Evolutionary conservation across 2,797 vertebrate species (phyloP).

Genomic region (Furcifer pardalis): DNA sequence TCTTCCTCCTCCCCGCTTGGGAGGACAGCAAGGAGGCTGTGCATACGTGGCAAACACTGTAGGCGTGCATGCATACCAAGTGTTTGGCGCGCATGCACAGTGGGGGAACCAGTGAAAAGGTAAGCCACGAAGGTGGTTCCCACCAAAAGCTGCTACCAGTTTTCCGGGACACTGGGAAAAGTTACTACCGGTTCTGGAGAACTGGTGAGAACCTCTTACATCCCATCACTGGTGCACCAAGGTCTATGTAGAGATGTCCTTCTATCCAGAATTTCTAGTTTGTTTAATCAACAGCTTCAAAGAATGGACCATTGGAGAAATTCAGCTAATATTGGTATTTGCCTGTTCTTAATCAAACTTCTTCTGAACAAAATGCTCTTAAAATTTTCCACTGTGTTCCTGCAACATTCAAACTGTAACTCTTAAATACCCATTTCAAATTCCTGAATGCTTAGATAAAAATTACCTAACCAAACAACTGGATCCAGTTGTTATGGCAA

Average conservation of each 20-base stretch:
- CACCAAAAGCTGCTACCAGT: too few species aligned
- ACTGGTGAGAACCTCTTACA: too few species aligned
- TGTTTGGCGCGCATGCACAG: too few species aligned
- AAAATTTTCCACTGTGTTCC: slow-evolving; percentile 54
- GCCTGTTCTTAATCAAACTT: not conserved
- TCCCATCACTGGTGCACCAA: too few species aligned
- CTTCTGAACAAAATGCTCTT: slow-evolving; percentile 21
- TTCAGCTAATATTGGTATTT: slow-evolving; percentile 31
- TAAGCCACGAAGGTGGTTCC: too few species aligned
- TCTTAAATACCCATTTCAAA: slow-evolving; percentile 68
- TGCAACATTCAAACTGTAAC: slow-evolving; percentile 54
- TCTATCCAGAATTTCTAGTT: not conserved
- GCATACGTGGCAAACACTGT: too few species aligned
- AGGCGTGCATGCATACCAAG: too few species aligned
- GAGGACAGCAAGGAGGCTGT: too few species aligned
- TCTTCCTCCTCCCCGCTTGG: too few species aligned
- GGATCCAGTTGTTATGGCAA: slow-evolving; percentile 74
- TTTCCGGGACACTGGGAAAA: too few species aligned
- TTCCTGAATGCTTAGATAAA: slow-evolving; percentile 77
- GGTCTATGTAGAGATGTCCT: not conserved
- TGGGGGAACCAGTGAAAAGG: too few species aligned
- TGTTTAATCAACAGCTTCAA: not conserved
- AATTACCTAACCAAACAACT: slow-evolving; percentile 70
- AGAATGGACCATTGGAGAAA: not conserved
- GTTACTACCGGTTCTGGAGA: too few species aligned